Percentiles rank a stretch among this genome's conserved stretches.
Evolutionary conservation across 2,888 invertebrate genomes (phyloP).

Genomic region (Girardia tigrina): DNA sequence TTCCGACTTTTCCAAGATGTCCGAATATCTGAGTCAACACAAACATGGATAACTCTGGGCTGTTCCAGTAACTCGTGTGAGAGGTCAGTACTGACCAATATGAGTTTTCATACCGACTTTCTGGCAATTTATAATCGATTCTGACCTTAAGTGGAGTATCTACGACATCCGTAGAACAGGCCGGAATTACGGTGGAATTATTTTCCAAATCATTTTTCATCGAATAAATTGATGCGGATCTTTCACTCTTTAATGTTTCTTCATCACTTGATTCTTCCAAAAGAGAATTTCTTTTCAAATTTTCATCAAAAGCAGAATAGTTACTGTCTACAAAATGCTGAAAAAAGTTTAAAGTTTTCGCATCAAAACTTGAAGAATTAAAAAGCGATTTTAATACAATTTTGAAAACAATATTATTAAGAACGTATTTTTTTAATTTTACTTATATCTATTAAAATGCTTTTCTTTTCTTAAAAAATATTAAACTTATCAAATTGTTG

Average conservation of each 20-base stretch:
- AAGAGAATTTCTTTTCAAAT: no score
- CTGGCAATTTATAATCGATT: constrained; percentile 56
- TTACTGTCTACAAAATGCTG: neutral
- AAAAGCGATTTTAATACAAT: no score
- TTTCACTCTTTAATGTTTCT: neutral
- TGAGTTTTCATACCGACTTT: constrained; percentile 55
- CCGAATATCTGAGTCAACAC: constrained; percentile 50
- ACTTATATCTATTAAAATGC: no score
- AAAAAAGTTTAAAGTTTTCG: neutral
- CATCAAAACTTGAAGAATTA: no score
- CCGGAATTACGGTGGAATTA: neutral
- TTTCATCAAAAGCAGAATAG: no score
- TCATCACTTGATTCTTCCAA: neutral
- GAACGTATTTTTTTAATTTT: no score
- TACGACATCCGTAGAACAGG: neutral
- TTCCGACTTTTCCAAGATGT: constrained; percentile 36
- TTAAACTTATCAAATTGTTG: no score
- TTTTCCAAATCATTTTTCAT: neutral
- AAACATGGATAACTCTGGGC: constrained; percentile 58
- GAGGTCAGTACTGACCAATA: constrained; percentile 57
- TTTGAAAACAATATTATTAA: no score
- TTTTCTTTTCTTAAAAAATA: no score
- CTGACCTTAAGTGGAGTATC: neutral
- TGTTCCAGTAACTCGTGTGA: constrained; percentile 59
- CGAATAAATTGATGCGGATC: neutral